Evolutionary conservation across 2,888 invertebrate species (phyloP), one percentile per base, ranked within the genome.

Genomic region (Synanthedon tipuliformis): DNA sequence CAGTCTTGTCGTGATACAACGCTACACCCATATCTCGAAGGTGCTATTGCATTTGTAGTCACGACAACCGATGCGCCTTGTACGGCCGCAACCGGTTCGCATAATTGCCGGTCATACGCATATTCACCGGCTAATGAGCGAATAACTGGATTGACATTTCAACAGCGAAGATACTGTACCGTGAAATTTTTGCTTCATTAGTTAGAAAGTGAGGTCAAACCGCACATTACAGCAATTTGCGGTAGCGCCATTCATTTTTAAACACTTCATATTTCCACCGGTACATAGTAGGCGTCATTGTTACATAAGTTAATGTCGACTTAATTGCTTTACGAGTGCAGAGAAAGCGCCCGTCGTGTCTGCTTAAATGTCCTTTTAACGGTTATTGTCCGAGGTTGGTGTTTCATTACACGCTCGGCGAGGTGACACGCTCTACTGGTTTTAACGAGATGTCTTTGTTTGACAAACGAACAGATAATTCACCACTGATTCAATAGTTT

Each of bases 301-400:
- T 62, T 60, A 55, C 59, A 57, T 60, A 60, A 41, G 52, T 52
- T 56, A 55, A 61, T 52, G 53, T 58, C 53, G 50, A 57, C 57
- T 66, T 79, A 77, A 80, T 79, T 75, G 68, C 66, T 71, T 66
- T 69, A 69, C 70, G 67, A 65, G 57, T 61, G 59, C 59, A 66
- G 73, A 72, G 80, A 82, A 80, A 80, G 78, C 76, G 34, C 10
- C 23, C 34, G 77, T 71, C 74, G 73, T 75, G 69, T 69, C 68
- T 68, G 68, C 62, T 23, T 71, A 69, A 76, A 79, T 76, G 77
- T 75, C 71, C 69, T 73, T 78, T 78, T 78, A 80, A 81, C 78
- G 77, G 81, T 81, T 80, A 76, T 75, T 79, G 78, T 75, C 74
- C 69, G 70, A 78, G 78, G 81, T 83, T 81, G 82, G 81, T 81